A percentile compares a stretch with the other conserved stretches of the same genome.
These are phyloP conservation scores for Xenopus laevis DNA, from an alignment of 2,113 vertebrate species.

Conservation along the genomic window DNA sequence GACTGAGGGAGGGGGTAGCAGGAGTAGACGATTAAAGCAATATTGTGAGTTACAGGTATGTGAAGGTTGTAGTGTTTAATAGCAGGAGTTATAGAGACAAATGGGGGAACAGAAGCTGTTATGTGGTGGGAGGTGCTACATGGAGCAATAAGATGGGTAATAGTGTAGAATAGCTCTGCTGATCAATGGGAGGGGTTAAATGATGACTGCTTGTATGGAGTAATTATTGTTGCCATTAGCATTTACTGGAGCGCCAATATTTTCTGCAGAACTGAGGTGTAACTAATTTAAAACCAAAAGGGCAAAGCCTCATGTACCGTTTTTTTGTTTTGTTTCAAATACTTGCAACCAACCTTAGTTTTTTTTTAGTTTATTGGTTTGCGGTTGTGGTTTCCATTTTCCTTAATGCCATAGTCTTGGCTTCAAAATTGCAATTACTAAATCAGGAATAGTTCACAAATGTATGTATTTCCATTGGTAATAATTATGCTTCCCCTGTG, in stretches of 20 bases:
- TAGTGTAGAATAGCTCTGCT: not conserved
- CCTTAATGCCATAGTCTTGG: no score
- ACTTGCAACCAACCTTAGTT: no score
- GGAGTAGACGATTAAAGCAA: not conserved
- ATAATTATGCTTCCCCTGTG: no score
- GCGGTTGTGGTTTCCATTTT: no score
- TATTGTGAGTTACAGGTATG: not conserved
- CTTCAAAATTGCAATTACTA: no score
- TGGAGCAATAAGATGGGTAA: constrained; percentile 21
- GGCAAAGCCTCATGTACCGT: no score
- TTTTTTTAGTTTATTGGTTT: no score
- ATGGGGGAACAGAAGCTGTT: constrained; percentile 5
- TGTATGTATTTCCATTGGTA: no score
- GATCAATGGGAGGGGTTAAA: constrained; percentile 10
- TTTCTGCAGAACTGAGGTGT: not conserved
- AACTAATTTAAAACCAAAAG: no score
- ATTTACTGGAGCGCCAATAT: not conserved
- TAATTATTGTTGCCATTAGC: not conserved
- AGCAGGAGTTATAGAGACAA: constrained; percentile 3
- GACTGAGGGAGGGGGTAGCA: not conserved
- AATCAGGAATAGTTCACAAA: no score
- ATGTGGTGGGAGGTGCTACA: not conserved
- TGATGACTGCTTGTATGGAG: constrained; percentile 3
- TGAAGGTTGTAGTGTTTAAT: not conserved
- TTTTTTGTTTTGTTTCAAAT: no score